Conservation (phyloP, 2,888 invertebrate genomes). For the Brachylomia viminalis region DNA sequence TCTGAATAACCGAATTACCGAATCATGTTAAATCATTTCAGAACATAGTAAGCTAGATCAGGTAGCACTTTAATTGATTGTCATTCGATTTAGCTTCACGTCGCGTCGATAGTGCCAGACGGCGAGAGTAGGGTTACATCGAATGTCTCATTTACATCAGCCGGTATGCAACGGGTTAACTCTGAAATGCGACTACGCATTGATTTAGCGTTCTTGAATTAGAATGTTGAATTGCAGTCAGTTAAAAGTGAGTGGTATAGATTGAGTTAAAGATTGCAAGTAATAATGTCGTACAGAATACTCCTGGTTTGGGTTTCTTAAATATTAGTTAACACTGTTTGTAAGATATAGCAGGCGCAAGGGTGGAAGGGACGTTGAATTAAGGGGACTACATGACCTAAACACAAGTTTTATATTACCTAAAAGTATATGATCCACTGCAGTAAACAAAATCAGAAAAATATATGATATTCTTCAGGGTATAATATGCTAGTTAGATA, state of each 20-base stretch:
- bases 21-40: neutral
- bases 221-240: neutral
- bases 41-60: neutral
- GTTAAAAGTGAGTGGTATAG: neutral
- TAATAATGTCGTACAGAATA: neutral
- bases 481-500: no score
- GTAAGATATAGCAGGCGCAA: no score
- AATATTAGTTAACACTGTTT: neutral
- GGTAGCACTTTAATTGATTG: conserved; percentile 24
- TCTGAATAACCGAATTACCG: no score
- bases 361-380: no score
- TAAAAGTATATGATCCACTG: no score
- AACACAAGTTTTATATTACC: no score
- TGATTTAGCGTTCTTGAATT: conserved; percentile 14
- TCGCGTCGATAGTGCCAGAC: conserved; percentile 27
- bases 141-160: conserved; percentile 39
- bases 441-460: no score
- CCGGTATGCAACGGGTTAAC: conserved; percentile 21
- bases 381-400: no score
- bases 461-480: no score
- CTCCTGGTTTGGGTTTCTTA: neutral
- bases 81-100: conserved; percentile 27
- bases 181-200: conserved; percentile 18
- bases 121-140: conserved; percentile 16
- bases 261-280: neutral